Conservation (phyloP, 2,888 invertebrate genomes). For the Cryptosula pallasiana region DNA sequence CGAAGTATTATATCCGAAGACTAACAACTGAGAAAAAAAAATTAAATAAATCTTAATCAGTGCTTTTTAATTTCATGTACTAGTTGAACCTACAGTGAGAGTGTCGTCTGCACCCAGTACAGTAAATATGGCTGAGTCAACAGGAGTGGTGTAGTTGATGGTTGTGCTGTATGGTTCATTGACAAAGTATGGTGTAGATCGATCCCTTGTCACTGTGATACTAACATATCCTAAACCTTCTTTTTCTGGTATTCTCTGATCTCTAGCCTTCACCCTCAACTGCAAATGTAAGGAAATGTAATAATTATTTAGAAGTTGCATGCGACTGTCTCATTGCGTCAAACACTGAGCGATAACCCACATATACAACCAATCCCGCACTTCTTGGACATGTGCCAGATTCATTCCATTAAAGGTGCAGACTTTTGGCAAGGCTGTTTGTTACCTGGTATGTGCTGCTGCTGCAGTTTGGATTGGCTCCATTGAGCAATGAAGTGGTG, state of each 20-base stretch:
- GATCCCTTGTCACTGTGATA: neutral
- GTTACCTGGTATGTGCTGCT: slow-evolving; percentile 2
- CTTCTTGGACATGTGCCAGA: too few species aligned
- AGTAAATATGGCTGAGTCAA: neutral
- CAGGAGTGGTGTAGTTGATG: slow-evolving; percentile 14
- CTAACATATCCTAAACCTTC: neutral
- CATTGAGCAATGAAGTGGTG: neutral
- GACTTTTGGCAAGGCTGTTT: too few species aligned
- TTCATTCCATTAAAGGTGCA: too few species aligned
- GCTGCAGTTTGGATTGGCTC: neutral
- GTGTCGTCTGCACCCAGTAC: neutral
- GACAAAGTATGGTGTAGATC: slow-evolving; percentile 17
- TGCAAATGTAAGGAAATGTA: neutral
- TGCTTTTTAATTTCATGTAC: too few species aligned
- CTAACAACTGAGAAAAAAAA: too few species aligned
- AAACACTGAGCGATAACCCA: too few species aligned
- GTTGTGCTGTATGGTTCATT: neutral
- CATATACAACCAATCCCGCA: too few species aligned
- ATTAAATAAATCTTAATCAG: too few species aligned
- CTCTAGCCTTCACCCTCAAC: slow-evolving; percentile 12
- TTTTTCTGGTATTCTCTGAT: slow-evolving; percentile 15
- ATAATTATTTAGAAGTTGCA: too few species aligned
- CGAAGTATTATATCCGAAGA: too few species aligned
- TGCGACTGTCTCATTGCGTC: too few species aligned
- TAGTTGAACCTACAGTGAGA: slow-evolving; percentile 3